Conservation (phyloP, 1,140 invertebrate species). For the Apis cerana region DNA sequence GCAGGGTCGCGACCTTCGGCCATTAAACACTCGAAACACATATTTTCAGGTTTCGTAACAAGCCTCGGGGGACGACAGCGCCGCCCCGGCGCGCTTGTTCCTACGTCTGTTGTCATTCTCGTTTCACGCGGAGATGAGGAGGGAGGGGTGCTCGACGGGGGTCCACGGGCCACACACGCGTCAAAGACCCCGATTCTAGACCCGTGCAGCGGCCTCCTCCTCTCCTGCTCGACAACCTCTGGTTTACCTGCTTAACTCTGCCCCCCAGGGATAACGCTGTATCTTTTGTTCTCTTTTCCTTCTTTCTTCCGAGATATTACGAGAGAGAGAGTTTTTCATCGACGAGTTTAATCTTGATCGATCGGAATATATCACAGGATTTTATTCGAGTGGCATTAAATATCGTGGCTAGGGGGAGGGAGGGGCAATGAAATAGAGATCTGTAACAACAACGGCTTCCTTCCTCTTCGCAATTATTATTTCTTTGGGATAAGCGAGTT, state of each 20-base stretch:
- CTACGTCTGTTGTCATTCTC: conserved; percentile 71
- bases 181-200: conserved; percentile 65
- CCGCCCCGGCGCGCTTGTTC: conserved; percentile 51
- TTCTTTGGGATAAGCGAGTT: too few relatives aligned
- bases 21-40: conserved; percentile 43
- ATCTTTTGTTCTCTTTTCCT: too few relatives aligned
- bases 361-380: conserved; percentile 23
- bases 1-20: conserved; percentile 43
- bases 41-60: conserved; percentile 51
- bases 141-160: conserved; percentile 62
- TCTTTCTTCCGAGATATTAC: not conserved
- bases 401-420: not conserved
- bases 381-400: conserved; percentile 5
- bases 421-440: not conserved
- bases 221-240: not conserved
- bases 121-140: conserved; percentile 50
- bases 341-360: conserved; percentile 54
- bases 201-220: conserved; percentile 9
- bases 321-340: conserved; percentile 26
- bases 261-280: not conserved
- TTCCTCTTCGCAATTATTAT: too few relatives aligned
- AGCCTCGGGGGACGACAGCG: conserved; percentile 43
- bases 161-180: conserved; percentile 64
- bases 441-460: too few relatives aligned
- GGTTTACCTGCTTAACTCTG: not conserved